A percentile compares a stretch with the other conserved stretches of the same genome.
These are phyloP conservation scores for Eristalis pertinax DNA, from an alignment of 2,888 invertebrate genomes.

Conservation along the genomic window DNA sequence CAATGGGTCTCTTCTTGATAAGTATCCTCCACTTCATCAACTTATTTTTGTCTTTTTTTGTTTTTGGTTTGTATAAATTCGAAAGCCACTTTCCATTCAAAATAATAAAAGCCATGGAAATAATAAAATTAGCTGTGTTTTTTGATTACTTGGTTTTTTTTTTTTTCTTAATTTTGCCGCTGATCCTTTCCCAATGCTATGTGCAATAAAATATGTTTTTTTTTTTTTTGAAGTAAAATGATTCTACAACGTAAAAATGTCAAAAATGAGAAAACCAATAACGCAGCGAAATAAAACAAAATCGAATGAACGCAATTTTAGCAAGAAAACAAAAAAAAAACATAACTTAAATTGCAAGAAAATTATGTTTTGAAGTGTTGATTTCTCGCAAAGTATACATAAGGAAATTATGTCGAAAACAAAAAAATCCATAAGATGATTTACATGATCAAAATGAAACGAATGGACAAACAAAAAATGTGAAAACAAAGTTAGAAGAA, in stretches of 20 bases:
- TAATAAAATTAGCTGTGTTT: constrained; percentile 21
- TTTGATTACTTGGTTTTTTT: too few species aligned
- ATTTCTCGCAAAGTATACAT: constrained; percentile 50
- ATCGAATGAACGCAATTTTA: constrained; percentile 7
- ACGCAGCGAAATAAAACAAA: not conserved
- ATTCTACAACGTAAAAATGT: not conserved
- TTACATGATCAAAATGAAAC: constrained; percentile 20
- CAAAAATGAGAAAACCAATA: not conserved
- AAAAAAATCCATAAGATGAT: constrained; percentile 21
- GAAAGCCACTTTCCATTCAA: constrained; percentile 32
- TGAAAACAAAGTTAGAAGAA: too few species aligned
- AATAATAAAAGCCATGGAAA: constrained; percentile 13
- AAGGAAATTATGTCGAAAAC: constrained; percentile 29
- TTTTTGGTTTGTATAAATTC: constrained; percentile 3
- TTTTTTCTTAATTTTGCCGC: constrained; percentile 19
- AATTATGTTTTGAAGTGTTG: constrained; percentile 24
- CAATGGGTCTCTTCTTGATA: not conserved
- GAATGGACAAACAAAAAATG: constrained; percentile 14
- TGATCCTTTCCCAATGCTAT: constrained; percentile 48
- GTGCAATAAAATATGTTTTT: constrained; percentile 49
- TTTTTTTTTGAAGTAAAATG: not conserved
- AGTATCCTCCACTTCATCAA: not conserved
- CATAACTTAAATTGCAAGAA: constrained; percentile 27
- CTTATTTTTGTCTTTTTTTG: not conserved
- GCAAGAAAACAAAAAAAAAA: not conserved